Percentiles rank a stretch among this genome's conserved stretches.
phyloP scores from a whole-genome alignment of 2,888 invertebrate species.

The Cyaniris semiargus region DNA sequence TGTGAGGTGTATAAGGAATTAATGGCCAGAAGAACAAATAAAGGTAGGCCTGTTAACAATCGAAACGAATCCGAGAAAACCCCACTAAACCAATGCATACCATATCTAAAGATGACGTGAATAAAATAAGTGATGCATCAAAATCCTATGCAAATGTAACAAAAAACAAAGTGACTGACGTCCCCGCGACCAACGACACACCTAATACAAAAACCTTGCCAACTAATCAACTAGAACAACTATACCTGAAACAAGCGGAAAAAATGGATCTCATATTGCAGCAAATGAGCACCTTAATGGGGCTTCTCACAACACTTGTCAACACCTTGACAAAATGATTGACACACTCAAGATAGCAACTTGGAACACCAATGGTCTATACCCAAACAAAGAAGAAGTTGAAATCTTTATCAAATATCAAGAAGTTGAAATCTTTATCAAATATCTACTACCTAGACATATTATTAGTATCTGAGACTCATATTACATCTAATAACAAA shows the following conservation, averaged over 20 bases:
- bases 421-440: constrained; percentile 35
- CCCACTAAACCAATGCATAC: not conserved
- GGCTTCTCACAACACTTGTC: constrained; percentile 29
- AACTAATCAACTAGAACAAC: constrained; percentile 32
- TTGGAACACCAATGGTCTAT: constrained; percentile 43
- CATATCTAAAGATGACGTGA: not conserved
- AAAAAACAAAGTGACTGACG: not conserved
- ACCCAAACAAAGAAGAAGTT: constrained; percentile 39
- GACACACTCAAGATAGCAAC: constrained; percentile 36
- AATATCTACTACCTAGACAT: constrained; percentile 36
- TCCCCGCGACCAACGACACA: no score
- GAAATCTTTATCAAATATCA: constrained; percentile 32
- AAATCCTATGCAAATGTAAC: constrained; percentile 4
- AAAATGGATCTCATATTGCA: constrained; percentile 41
- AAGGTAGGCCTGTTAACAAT: not conserved
- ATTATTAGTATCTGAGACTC: constrained; percentile 41
- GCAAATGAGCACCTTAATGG: constrained; percentile 39
- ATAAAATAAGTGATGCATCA: not conserved
- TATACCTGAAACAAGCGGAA: constrained; percentile 39
- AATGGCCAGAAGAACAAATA: constrained; percentile 31
- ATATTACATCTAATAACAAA: constrained; percentile 33
- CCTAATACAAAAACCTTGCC: not conserved
- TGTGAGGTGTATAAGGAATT: constrained; percentile 39
- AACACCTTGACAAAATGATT: constrained; percentile 33
- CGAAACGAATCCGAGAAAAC: constrained; percentile 9